Evolutionary conservation across 2,113 vertebrate species (phyloP).

Genomic region (Corynorhinus townsendii): DNA sequence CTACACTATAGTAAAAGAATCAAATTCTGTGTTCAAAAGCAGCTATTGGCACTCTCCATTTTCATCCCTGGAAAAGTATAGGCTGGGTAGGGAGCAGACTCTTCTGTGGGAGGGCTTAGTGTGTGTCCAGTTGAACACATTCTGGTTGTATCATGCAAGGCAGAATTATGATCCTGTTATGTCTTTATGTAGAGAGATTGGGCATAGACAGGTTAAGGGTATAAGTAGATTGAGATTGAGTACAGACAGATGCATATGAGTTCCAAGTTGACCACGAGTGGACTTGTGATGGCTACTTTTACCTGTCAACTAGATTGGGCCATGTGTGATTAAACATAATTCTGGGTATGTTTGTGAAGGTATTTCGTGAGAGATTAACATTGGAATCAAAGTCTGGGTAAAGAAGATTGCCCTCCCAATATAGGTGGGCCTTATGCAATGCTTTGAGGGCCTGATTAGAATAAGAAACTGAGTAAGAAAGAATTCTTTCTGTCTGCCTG

Average conservation of each 20-base stretch:
- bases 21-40: neutral
- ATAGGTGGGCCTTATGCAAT: neutral
- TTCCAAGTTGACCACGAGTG: neutral
- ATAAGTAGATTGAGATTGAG: neutral
- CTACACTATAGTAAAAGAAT: neutral
- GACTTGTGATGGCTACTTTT: neutral
- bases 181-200: neutral
- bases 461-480: neutral
- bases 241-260: neutral
- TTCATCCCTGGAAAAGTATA: neutral
- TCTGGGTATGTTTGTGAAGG: neutral
- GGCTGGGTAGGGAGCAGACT: neutral
- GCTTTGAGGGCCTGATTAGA: neutral
- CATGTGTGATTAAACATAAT: neutral
- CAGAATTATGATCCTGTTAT: neutral
- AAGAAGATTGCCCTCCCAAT: neutral
- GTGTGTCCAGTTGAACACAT: neutral
- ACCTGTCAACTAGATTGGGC: neutral
- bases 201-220: neutral
- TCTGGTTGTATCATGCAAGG: neutral
- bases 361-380: neutral
- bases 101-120: neutral
- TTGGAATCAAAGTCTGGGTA: neutral
- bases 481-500: neutral
- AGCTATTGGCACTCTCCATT: neutral